phyloP scores from a whole-genome alignment of 2,888 invertebrate genomes.

The Caenorhabditis wallacei region DNA sequence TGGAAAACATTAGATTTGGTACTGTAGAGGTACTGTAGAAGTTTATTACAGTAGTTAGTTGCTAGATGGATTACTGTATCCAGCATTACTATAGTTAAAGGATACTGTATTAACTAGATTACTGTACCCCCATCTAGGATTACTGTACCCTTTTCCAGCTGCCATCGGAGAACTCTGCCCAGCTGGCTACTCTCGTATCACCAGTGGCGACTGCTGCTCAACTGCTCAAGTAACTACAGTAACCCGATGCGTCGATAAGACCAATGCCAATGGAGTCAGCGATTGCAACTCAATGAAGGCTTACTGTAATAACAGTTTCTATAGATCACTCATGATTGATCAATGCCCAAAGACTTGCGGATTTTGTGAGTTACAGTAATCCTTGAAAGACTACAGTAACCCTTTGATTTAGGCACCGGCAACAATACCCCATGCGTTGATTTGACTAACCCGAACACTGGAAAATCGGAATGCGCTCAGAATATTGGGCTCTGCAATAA shows the following conservation, averaged over 20 bases:
- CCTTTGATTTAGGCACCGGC: conserved; percentile 5
- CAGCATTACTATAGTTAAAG: too few relatives aligned
- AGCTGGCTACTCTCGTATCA: not conserved
- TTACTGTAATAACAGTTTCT: conserved; percentile 37
- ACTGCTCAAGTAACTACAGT: not conserved
- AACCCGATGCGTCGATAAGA: conserved; percentile 22
- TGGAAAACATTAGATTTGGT: too few relatives aligned
- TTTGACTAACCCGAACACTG: conserved; percentile 44
- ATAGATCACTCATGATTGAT: conserved; percentile 14
- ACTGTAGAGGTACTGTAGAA: too few relatives aligned
- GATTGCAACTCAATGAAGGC: conserved; percentile 32
- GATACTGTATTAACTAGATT: too few relatives aligned
- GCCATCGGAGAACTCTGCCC: not conserved
- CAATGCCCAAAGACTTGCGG: conserved; percentile 47
- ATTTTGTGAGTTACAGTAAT: conserved; percentile 25
- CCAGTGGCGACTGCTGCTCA: not conserved
- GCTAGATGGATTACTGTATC: too few relatives aligned
- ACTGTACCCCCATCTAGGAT: too few relatives aligned
- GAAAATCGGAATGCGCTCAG: conserved; percentile 33
- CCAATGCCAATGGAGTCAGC: conserved; percentile 29
- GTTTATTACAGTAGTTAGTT: too few relatives aligned
- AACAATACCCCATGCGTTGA: conserved; percentile 4
- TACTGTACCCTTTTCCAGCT: not conserved
- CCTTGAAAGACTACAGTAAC: too few relatives aligned
- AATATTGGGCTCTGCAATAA: conserved; percentile 33